Conservation (phyloP, 2,797 vertebrate genomes). For the Rousettus madagascariensis region DNA sequence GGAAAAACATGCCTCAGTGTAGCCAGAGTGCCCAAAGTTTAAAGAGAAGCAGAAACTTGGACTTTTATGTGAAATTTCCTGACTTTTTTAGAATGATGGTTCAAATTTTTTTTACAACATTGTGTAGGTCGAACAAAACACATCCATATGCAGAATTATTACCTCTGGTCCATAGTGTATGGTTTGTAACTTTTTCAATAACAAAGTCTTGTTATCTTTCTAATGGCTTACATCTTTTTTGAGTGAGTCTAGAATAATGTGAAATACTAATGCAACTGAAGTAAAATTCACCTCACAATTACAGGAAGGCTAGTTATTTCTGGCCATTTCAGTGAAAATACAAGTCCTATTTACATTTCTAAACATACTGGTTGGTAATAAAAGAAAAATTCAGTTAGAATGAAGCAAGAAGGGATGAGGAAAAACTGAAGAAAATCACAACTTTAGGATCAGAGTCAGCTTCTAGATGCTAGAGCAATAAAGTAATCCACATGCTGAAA, state of each 20-base stretch:
- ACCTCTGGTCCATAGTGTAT: background rate
- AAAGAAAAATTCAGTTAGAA: slow-evolving; percentile 3
- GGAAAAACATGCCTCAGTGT: background rate
- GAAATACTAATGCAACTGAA: background rate
- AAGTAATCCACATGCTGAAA: slow-evolving; percentile 95
- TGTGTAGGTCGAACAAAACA: background rate
- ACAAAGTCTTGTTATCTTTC: background rate
- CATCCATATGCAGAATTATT: background rate
- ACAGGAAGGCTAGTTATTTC: background rate
- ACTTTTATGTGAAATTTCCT: background rate
- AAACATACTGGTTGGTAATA: slow-evolving; percentile 1
- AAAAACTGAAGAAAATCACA: background rate
- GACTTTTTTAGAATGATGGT: background rate
- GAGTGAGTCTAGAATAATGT: background rate
- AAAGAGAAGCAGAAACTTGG: background rate
- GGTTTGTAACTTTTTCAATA: background rate
- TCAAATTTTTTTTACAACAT: background rate
- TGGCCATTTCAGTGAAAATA: slow-evolving; percentile 37
- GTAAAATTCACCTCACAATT: slow-evolving; percentile 33
- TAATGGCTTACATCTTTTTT: background rate
- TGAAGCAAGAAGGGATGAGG: background rate
- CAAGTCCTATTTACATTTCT: slow-evolving; percentile 40
- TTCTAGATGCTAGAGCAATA: slow-evolving; percentile 68
- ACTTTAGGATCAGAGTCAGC: slow-evolving; percentile 59
- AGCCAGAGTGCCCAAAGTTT: background rate